Evolutionary conservation across 2,113 vertebrate species (phyloP), one percentile per base, ranked within the genome.

Genomic region (Arizona elegans): DNA sequence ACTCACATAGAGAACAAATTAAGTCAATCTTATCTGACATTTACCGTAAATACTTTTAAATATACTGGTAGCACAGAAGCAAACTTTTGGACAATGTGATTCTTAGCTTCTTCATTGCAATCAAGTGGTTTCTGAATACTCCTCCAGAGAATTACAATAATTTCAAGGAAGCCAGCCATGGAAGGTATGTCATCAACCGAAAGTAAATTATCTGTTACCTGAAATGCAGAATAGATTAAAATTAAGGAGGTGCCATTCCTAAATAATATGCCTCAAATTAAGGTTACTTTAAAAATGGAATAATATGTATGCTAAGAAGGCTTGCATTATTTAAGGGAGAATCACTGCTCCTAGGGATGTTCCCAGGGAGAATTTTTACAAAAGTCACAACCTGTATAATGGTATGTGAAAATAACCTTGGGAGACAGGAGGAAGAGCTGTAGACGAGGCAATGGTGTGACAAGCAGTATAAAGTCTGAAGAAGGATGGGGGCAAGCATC

Each of bases 71-170:
- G 97, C 90, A 98, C 98, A 38, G 97, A 95, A 43, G 98, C 98
- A 96, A 99, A 99, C 97, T 99, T 99, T 95, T 94, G 96, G 1
- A 98, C 89, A 1, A 97, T 97, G 95, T 98, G 98, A 12, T 96
- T 96, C 91, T 97, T 97, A 88, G 98, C 98, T 92, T 98, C 98
- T 95, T 98, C 92, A 52, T 99, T 99, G 19, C 96, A 96, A 93
- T 98, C 97, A 87, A 99, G 95, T 13, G 98, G 97, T 94, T 98
- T 98, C n/a, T 94, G 94, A 53, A 99, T 98, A 88, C 98, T 99
- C 90, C 96, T 98, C 99, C 99, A 99, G 92, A 99, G 97, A 96
- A 99, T 98, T 52, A 98, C 98, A 33, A 98, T 94, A 1, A 99
- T 91, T 96, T 99, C 99, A 96, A 99, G 96, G 75, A 99, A 97